phyloP scores from a whole-genome alignment of 2,888 invertebrate species.

The Cephus runcator region DNA sequence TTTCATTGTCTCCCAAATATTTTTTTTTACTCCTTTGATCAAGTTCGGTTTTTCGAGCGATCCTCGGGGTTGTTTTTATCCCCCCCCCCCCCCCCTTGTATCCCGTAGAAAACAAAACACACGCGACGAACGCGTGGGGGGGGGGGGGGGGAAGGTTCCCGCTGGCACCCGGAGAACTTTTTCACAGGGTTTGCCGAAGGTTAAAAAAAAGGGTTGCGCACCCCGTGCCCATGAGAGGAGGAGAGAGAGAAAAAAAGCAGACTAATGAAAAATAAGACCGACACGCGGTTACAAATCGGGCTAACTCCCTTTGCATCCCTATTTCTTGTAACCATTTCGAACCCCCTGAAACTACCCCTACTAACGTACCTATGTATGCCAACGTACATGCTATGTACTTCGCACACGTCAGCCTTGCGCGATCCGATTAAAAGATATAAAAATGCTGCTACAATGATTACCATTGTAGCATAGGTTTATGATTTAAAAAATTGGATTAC shows the following conservation, averaged over 20 bases:
- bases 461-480: neutral
- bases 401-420: neutral
- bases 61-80: conserved; percentile 16
- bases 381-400: neutral
- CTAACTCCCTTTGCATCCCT: conserved; percentile 6
- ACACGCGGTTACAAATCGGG: conserved; percentile 11
- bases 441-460: neutral
- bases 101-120: conserved; percentile 14
- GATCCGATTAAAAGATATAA: neutral
- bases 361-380: neutral
- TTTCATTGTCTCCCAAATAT: conserved; percentile 44
- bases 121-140: conserved; percentile 6
- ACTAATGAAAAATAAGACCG: conserved; percentile 5
- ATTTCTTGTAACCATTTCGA: conserved; percentile 1
- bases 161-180: neutral
- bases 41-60: conserved; percentile 8
- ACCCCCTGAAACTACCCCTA: neutral
- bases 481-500: neutral
- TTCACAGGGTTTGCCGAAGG: neutral
- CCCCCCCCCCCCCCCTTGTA: neutral
- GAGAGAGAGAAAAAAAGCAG: neutral
- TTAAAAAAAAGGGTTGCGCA: neutral
- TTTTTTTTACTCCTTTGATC: conserved; percentile 6
- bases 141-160: neutral
- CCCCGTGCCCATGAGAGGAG: neutral